Evolutionary conservation across 2,888 invertebrate species (phyloP), one percentile per base, ranked within the genome.

Genomic region (Drosophila austrosaltans): DNA sequence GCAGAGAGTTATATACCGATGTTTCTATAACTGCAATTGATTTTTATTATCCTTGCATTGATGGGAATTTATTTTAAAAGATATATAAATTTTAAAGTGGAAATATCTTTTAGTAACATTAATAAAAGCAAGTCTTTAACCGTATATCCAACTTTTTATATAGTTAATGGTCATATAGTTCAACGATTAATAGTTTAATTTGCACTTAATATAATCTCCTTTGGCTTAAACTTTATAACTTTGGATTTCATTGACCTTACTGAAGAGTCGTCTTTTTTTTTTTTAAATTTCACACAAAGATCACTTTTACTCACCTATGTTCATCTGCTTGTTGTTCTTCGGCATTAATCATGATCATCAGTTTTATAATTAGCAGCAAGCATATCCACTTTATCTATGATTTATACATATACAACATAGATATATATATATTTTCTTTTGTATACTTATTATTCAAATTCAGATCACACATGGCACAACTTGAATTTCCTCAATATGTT

Each of bases 291-390:
- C 28, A 6, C 2, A 8, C 39, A 32, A 32, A 3, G 1, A 42
- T 39, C 5, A 25, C 4, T 8, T 22, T 4, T 39, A 72, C 79
- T 78, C 30, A 86, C 85, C 89, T 87, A 39, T 82, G 85, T 60
- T 89, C 80, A 12, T 85, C 82, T 4, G 78, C 71, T 61, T 75
- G 79, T 42, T 86, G 87, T 22, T 88, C 89, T 25, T 48, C 16
- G 4, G 63, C 69, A 12, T 39, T 65, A 3, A 40, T 72, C 10
- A 54, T 57, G 2, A 39, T 73, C 30, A 71, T 32, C 44, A 71
- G 44, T 40, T 74, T 66, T 53, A 71, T 25, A 36, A 78, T 65
- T 42, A 81, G 59, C 69, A 83, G 25, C 65, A 83, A 8, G 67
- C 71, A 69, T 40, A 69, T 62, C 65, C 75, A 75, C 65, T 71